A percentile compares a stretch with the other conserved stretches of the same genome.
These are phyloP conservation scores for Microcebus lehilahytsara DNA, from an alignment of 2,113 vertebrate genomes.

Conservation along the genomic window DNA sequence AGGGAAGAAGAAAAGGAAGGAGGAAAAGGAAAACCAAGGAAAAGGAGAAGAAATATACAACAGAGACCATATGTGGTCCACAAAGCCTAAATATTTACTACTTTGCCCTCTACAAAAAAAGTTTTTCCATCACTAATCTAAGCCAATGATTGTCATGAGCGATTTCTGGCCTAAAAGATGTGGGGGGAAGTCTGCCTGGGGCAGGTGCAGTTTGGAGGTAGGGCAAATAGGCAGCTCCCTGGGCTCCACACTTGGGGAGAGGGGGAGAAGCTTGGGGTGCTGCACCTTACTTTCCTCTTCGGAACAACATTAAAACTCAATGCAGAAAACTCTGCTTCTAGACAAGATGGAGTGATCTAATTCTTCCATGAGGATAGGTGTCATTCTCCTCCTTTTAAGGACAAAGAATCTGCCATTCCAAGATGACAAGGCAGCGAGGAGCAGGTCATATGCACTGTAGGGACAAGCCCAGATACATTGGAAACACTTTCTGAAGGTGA, in stretches of 20 bases:
- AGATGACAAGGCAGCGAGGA: neutral
- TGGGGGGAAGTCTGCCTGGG: neutral
- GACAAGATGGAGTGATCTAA: neutral
- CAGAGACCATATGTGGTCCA: neutral
- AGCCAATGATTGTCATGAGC: neutral
- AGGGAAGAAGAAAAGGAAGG: neutral
- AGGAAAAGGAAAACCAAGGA: no score
- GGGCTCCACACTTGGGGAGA: neutral
- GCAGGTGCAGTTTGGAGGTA: neutral
- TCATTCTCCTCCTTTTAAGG: neutral
- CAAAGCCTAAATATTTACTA: neutral
- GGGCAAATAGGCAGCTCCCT: neutral
- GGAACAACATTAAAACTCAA: neutral
- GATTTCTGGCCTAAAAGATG: neutral
- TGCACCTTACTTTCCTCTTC: neutral
- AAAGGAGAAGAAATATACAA: neutral
- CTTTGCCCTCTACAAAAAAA: neutral
- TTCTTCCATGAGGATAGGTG: neutral
- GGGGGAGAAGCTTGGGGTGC: neutral
- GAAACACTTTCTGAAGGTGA: neutral
- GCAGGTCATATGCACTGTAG: neutral
- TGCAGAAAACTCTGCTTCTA: neutral
- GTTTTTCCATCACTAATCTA: neutral
- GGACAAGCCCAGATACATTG: neutral
- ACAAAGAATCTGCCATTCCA: neutral